phyloP scores from a whole-genome alignment of 1,140 invertebrate species.

The Ceratina calcarata region DNA sequence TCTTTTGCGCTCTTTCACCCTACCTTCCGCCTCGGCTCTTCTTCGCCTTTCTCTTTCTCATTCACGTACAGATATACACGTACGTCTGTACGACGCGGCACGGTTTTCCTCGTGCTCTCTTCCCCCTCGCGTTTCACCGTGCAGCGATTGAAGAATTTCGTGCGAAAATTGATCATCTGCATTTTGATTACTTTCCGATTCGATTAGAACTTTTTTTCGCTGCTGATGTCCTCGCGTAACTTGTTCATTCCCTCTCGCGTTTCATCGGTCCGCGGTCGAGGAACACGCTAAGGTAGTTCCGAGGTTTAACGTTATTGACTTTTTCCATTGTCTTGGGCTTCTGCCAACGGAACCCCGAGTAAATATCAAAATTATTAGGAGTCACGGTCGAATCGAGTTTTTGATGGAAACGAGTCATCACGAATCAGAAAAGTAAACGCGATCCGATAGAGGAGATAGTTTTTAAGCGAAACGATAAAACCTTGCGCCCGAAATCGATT shows the following conservation, averaged over 20 bases:
- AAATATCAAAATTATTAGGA: background rate
- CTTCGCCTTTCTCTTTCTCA: constrained; percentile 14
- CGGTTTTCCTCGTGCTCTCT: constrained; percentile 7
- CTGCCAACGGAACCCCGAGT: too few species aligned
- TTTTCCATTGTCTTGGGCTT: background rate
- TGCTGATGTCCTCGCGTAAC: too few species aligned
- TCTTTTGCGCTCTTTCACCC: constrained; percentile 13
- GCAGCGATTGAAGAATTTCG: background rate
- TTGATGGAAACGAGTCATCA: background rate
- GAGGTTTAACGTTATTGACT: background rate
- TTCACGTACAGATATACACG: background rate
- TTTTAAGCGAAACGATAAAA: constrained; percentile 1
- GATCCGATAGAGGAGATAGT: background rate
- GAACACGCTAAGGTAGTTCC: background rate
- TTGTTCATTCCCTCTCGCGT: too few species aligned
- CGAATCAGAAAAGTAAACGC: background rate
- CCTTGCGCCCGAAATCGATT: constrained; percentile 7
- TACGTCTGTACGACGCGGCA: background rate
- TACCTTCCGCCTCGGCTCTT: constrained; percentile 21
- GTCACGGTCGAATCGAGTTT: background rate
- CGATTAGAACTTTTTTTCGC: background rate
- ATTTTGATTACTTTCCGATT: too few species aligned
- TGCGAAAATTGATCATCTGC: too few species aligned
- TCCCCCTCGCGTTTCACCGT: background rate
- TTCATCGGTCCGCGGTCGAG: background rate